Conservation (phyloP, 2,888 invertebrate genomes). For the Drepana falcataria region DNA sequence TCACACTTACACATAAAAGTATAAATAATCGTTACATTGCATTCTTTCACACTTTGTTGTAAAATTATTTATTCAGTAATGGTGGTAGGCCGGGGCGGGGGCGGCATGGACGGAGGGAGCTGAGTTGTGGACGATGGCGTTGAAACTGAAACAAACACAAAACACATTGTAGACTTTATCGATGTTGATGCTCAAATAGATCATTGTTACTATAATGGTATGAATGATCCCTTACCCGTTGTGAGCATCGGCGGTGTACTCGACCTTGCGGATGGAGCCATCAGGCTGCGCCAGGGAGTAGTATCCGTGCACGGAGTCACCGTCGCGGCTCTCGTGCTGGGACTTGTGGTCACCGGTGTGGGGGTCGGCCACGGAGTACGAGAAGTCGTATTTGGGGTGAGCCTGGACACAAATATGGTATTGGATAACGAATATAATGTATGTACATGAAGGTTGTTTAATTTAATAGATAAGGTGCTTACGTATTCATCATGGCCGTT, state of each 20-base stretch:
- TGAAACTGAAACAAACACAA: conserved; percentile 44
- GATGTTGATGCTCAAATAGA: background rate
- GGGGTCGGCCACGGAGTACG: conserved; percentile 66
- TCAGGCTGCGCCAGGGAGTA: conserved; percentile 77
- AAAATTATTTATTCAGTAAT: conserved; percentile 29
- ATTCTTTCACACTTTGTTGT: conserved; percentile 8
- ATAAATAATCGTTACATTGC: conserved; percentile 25
- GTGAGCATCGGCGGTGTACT: conserved; percentile 56
- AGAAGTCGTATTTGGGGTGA: conserved; percentile 51
- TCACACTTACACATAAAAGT: conserved; percentile 24
- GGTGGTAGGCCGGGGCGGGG: conserved; percentile 48
- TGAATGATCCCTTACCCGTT: conserved; percentile 22
- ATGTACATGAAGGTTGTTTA: background rate
- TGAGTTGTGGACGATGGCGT: conserved; percentile 70
- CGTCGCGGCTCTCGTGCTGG: conserved; percentile 61
- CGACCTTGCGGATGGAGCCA: conserved; percentile 71
- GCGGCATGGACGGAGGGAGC: conserved; percentile 56
- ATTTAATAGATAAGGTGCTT: conserved; percentile 8
- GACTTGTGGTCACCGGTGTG: conserved; percentile 73
- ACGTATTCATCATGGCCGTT: conserved; percentile 29
- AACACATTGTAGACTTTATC: background rate
- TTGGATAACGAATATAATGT: background rate
- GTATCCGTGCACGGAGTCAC: conserved; percentile 74
- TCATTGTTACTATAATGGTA: background rate
- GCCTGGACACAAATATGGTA: conserved; percentile 17